Conservation (phyloP, 2,888 invertebrate species). For the Cheilosia soror region DNA sequence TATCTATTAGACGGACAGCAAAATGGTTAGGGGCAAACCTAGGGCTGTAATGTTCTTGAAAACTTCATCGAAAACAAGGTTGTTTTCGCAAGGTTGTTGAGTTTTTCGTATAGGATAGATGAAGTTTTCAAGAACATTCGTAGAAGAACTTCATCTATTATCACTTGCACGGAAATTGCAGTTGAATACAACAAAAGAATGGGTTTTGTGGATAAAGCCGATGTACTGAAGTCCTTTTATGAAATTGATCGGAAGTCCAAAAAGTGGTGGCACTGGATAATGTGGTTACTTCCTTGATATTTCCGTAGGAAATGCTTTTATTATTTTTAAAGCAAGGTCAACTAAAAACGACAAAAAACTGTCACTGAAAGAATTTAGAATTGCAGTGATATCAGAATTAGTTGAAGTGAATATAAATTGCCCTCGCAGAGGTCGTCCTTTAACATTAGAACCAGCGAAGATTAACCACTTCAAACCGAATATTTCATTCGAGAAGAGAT, state of each 20-base stretch:
- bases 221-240: not conserved
- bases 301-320: not conserved
- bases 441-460: no score
- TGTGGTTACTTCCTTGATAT: constrained; percentile 3
- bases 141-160: not conserved
- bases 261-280: constrained; percentile 3
- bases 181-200: not conserved
- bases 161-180: not conserved
- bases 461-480: no score
- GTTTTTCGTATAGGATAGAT: no score
- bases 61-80: not conserved
- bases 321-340: not conserved
- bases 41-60: not conserved
- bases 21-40: not conserved
- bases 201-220: not conserved
- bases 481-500: no score
- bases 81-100: no score
- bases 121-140: not conserved
- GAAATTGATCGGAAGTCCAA: constrained; percentile 10
- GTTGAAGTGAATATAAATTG: no score
- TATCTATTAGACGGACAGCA: not conserved
- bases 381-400: no score
- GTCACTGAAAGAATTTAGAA: not conserved
- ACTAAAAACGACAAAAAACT: not conserved
- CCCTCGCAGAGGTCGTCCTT: no score